Percentiles rank a stretch among this genome's conserved stretches.
Conservation (phyloP, 2,888 invertebrate species). For the Dicroscelio sp. region DNA sequence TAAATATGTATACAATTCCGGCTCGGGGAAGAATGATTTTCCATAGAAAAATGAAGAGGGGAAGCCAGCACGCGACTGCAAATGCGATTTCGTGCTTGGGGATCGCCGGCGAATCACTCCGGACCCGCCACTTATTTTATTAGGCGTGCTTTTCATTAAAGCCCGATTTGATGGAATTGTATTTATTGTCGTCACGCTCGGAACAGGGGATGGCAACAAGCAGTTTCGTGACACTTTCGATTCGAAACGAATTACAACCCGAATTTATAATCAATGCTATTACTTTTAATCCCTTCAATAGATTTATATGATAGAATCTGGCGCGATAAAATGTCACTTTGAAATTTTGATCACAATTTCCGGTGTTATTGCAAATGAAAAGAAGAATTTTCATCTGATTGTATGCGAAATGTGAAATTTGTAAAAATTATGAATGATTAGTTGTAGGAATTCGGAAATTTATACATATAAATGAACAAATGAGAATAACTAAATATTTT, state of each 20-base stretch:
- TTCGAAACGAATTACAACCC: constrained; percentile 57
- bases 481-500: too few relatives aligned
- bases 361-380: too few relatives aligned
- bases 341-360: too few relatives aligned
- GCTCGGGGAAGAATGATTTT: constrained; percentile 61
- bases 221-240: constrained; percentile 72
- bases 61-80: constrained; percentile 76
- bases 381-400: too few relatives aligned
- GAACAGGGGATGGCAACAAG: constrained; percentile 64
- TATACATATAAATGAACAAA: too few relatives aligned
- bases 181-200: constrained; percentile 86
- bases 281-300: too few relatives aligned
- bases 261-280: constrained; percentile 61
- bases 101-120: constrained; percentile 85
- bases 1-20: constrained; percentile 85
- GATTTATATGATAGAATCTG: too few relatives aligned
- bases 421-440: too few relatives aligned
- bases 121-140: constrained; percentile 89
- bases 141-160: constrained; percentile 90
- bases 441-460: too few relatives aligned
- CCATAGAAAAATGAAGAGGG: constrained; percentile 65
- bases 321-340: too few relatives aligned
- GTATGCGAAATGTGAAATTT: too few relatives aligned
- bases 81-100: constrained; percentile 87
- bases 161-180: constrained; percentile 89